Evolutionary conservation across 2,888 invertebrate species (phyloP).

Genomic region (Caprella mutica): DNA sequence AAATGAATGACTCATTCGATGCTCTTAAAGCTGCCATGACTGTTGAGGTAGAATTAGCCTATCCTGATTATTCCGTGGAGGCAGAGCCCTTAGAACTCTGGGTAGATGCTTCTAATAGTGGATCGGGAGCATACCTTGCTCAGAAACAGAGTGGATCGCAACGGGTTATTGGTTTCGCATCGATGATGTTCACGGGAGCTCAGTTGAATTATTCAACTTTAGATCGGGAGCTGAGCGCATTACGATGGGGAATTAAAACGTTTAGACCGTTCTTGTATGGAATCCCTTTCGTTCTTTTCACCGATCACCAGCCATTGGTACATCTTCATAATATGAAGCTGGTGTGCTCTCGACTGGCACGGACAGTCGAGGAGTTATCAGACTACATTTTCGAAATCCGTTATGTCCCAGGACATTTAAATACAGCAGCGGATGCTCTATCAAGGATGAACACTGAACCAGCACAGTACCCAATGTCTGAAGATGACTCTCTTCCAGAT

Average conservation of each 20-base stretch:
- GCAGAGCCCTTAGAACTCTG: neutral
- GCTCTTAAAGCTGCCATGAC: neutral
- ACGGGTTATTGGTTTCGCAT: neutral
- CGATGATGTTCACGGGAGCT: neutral
- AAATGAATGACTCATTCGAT: neutral
- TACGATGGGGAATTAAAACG: neutral
- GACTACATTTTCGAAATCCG: neutral
- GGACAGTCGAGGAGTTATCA: neutral
- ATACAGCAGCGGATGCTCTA: neutral
- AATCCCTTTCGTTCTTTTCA: neutral
- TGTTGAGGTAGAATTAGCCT: neutral
- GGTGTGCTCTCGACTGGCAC: neutral
- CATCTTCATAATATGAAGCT: constrained; percentile 2
- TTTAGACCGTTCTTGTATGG: neutral
- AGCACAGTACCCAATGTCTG: too few relatives aligned
- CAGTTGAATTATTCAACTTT: neutral
- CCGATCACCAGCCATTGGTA: neutral
- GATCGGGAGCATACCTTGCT: neutral
- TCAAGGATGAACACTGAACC: neutral
- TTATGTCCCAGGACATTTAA: neutral
- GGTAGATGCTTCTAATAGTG: constrained; percentile 1
- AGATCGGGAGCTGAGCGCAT: neutral
- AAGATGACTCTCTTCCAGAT: too few relatives aligned
- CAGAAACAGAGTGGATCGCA: neutral
- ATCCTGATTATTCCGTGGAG: neutral